A percentile compares a stretch with the other conserved stretches of the same genome.
These are phyloP conservation scores for Pycnonotus jocosus DNA, from an alignment of 2,113 vertebrate genomes.

Conservation along the genomic window DNA sequence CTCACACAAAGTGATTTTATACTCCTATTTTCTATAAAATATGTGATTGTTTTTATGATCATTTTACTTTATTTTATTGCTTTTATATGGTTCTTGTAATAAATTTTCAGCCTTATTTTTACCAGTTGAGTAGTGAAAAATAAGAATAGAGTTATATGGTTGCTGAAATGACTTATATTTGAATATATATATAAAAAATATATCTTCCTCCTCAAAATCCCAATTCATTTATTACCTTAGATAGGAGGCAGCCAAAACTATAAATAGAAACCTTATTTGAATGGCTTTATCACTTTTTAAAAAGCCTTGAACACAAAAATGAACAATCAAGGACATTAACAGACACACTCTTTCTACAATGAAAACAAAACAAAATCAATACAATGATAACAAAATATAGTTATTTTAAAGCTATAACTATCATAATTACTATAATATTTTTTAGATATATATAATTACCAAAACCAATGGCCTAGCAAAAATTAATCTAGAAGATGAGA, in stretches of 20 bases:
- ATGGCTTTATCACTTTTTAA: not conserved
- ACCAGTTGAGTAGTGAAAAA: constrained; percentile 31
- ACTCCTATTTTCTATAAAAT: constrained; percentile 66
- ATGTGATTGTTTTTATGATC: constrained; percentile 62
- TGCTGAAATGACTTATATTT: constrained; percentile 30
- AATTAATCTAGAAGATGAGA: not conserved
- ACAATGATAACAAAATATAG: not conserved
- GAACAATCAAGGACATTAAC: not conserved
- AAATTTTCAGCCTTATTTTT: constrained; percentile 59
- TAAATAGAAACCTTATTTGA: not conserved
- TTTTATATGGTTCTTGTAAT: constrained; percentile 52
- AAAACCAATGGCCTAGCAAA: not conserved
- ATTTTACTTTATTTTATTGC: constrained; percentile 63
- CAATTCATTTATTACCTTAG: not conserved
- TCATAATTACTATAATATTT: not conserved
- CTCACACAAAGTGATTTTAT: constrained; percentile 57
- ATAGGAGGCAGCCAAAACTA: not conserved
- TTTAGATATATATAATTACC: not conserved
- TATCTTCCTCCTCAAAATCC: not conserved
- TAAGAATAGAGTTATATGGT: not conserved
- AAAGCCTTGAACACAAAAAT: not conserved
- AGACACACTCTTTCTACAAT: not conserved
- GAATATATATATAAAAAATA: not conserved
- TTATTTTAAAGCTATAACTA: not conserved
- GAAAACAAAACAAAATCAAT: not conserved